Evolutionary conservation across 1,140 invertebrate genomes (phyloP).

Genomic region (Nasonia giraulti): DNA sequence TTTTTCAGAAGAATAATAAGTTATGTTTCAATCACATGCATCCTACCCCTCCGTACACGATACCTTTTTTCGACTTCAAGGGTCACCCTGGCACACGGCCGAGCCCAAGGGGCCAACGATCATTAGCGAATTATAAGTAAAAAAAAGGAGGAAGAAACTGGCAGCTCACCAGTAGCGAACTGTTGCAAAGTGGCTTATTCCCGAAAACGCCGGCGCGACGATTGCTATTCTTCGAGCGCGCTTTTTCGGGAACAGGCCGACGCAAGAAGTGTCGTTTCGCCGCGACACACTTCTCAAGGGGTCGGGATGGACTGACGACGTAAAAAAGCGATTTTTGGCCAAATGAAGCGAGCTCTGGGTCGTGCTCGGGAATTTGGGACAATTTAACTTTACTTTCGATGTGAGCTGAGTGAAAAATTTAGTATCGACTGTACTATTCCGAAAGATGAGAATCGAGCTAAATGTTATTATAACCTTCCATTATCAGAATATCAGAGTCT

Average conservation of each 20-base stretch:
- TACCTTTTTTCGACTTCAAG: slow-evolving; percentile 2
- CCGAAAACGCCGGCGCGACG: background rate
- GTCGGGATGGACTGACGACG: too few relatives aligned
- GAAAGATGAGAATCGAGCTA: background rate
- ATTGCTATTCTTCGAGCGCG: background rate
- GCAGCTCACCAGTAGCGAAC: background rate
- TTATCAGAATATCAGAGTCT: background rate
- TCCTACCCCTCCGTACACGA: background rate
- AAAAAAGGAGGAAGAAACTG: slow-evolving; percentile 6
- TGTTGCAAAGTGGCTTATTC: slow-evolving; percentile 1
- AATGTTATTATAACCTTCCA: background rate
- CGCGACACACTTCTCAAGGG: background rate
- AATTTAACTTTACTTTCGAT: background rate
- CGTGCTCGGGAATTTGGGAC: background rate
- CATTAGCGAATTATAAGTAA: slow-evolving; percentile 44
- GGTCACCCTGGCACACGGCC: slow-evolving; percentile 9
- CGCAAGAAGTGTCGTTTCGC: background rate
- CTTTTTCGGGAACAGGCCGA: background rate
- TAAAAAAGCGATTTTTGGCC: too few relatives aligned
- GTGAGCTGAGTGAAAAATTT: background rate
- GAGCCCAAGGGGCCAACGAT: slow-evolving; percentile 35
- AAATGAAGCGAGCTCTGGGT: too few relatives aligned
- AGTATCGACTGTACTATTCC: background rate
- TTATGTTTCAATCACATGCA: too few relatives aligned
- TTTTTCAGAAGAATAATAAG: too few relatives aligned